Base-by-base conservation (phyloP, 2,113 vertebrate genomes). In the Odontesthes bonariensis region DNA sequence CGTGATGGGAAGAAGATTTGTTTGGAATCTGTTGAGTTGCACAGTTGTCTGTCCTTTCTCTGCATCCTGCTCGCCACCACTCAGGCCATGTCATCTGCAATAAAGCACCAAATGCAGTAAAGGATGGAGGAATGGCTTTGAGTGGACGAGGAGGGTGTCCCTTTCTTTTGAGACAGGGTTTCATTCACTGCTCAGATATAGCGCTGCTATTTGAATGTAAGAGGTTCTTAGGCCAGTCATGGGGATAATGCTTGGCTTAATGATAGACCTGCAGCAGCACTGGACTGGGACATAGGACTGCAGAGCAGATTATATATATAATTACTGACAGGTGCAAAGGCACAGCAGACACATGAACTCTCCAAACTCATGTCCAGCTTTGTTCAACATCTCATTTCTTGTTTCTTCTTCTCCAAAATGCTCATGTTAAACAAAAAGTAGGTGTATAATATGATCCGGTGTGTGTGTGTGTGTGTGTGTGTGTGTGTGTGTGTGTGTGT, bases 171-270 rank as follows among this genome's bases (percentile, higher is more conserved):
- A 88, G 87, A 11, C 11, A 74, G 82, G 89, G 69, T 91, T 92
- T 92, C 81, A 88, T 94, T 95, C 93, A 92, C 90, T 84, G 82
- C 91, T 92, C 93, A 90, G 86, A 92, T 94, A 93, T 93, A 93
- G 89, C 85, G 71, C 60, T 75, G 80, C 83, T 87, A 95, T 95
- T 94, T 95, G 86, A 94, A 95, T 96, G 86, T 95, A 91, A 85
- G 85, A 83, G 88, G 88, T 61, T 4, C 91, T 80, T 92, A 89
- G 83, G 91, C 94, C 94, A 92, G 89, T 82, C 88, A 63, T 79
- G 90, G 77, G 70, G 66, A 92, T 92, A 91, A 92, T 81, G 82
- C 85, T 77, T 0, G 55, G 56, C 40, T 73, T 84, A 87, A 87
- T 88, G 84, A 85, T 75, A 51, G 84, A 83, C 59, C 69, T 35